A percentile compares a stretch with the other conserved stretches of the same genome.
phyloP scores from a whole-genome alignment of 2,113 vertebrate genomes.

The Corythaixoides concolor region DNA sequence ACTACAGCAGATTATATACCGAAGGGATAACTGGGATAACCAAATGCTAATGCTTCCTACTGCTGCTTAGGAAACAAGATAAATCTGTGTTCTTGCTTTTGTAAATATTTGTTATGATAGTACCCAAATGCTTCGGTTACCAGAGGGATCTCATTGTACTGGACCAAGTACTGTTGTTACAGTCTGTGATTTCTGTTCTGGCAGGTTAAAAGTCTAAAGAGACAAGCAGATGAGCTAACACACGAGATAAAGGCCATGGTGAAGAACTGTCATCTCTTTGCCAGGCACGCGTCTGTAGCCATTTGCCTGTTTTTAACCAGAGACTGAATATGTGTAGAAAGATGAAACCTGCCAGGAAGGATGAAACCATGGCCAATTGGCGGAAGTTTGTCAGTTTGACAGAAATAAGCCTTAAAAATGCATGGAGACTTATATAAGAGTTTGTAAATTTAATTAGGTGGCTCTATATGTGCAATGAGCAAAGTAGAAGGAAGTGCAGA shows the following conservation, averaged over 20 bases:
- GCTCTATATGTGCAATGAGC: background rate
- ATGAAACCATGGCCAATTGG: background rate
- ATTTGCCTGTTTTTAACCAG: constrained; percentile 15
- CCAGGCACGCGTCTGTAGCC: constrained; percentile 1
- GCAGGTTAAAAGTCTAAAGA: constrained; percentile 20
- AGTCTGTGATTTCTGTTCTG: constrained; percentile 25
- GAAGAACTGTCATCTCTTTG: constrained; percentile 16
- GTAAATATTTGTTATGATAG: constrained; percentile 44
- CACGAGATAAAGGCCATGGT: background rate
- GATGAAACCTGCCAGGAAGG: background rate
- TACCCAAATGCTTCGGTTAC: background rate
- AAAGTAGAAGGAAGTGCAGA: background rate
- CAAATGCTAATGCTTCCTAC: background rate
- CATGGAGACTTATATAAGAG: background rate
- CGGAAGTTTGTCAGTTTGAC: background rate
- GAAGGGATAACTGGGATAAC: background rate
- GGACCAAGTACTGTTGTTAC: background rate
- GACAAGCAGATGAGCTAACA: constrained; percentile 39
- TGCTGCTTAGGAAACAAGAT: constrained; percentile 11
- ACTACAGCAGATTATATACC: background rate
- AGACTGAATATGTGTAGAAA: background rate
- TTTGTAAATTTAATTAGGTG: background rate
- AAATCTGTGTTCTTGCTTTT: background rate
- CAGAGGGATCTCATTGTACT: background rate
- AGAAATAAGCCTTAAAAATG: background rate